Evolutionary conservation across 2,797 vertebrate genomes (phyloP).

Genomic region (Sternotherus odoratus): DNA sequence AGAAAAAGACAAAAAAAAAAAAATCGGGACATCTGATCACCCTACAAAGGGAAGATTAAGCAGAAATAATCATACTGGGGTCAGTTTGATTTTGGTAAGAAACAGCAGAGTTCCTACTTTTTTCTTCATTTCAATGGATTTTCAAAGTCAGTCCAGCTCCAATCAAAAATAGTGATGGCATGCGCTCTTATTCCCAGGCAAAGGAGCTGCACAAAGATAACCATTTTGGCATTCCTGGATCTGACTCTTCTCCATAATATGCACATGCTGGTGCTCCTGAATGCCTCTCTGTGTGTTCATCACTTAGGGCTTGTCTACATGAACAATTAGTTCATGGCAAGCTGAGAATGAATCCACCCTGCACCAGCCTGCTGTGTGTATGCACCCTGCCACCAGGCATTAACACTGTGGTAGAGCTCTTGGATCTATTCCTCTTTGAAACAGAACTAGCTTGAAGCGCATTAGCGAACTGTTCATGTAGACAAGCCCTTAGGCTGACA

Average conservation of each 20-base stretch:
- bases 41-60: neutral
- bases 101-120: neutral
- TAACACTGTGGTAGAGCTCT: too few relatives aligned
- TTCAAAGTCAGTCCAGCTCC: neutral
- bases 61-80: neutral
- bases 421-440: too few relatives aligned
- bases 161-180: neutral
- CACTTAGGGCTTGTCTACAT: neutral
- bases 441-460: neutral
- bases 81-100: neutral
- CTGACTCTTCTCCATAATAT: neutral
- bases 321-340: neutral
- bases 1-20: too few relatives aligned
- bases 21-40: too few relatives aligned
- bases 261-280: neutral
- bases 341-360: neutral
- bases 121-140: neutral
- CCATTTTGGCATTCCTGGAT: neutral
- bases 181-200: neutral
- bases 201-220: neutral
- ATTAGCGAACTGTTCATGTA: neutral
- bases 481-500: neutral
- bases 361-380: neutral
- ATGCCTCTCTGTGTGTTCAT: neutral
- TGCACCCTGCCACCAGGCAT: neutral